Evolutionary conservation across 2,888 invertebrate genomes (phyloP).

Genomic region (Trilocha varians): DNA sequence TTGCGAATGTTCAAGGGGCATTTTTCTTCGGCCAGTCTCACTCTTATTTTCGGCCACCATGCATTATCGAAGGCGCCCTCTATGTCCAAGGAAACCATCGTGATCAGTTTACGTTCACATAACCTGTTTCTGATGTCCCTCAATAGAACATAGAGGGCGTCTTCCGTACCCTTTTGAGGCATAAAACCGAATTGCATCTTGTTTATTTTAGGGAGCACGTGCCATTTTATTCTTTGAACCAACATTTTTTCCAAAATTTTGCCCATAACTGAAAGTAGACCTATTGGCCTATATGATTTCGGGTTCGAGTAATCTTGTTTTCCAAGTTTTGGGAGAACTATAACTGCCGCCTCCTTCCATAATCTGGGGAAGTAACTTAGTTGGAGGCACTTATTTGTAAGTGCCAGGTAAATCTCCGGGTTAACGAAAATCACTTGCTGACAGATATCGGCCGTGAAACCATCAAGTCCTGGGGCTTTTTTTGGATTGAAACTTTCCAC

Average conservation of each 20-base stretch:
- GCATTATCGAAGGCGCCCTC: no score
- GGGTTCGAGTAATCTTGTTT: no score
- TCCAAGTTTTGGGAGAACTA: no score
- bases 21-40: no score
- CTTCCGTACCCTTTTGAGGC: slow-evolving; percentile 14
- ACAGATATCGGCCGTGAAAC: slow-evolving; percentile 7
- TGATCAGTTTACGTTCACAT: no score
- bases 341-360: slow-evolving; percentile 4
- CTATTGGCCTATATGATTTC: no score
- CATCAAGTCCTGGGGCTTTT: slow-evolving; percentile 7
- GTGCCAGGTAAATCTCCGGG: not conserved
- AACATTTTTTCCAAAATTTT: slow-evolving; percentile 10
- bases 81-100: no score
- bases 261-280: slow-evolving; percentile 4
- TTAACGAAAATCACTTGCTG: not conserved
- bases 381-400: no score
- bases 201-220: slow-evolving; percentile 7
- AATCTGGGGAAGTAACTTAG: no score
- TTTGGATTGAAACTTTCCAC: slow-evolving; percentile 2
- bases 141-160: slow-evolving; percentile 12
- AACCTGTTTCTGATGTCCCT: slow-evolving; percentile 1
- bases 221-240: slow-evolving; percentile 9
- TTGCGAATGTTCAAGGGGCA: no score
- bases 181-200: slow-evolving; percentile 12
- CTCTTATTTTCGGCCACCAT: no score